Base-by-base conservation (phyloP, 2,797 vertebrate genomes). In the Hydrophis major region DNA sequence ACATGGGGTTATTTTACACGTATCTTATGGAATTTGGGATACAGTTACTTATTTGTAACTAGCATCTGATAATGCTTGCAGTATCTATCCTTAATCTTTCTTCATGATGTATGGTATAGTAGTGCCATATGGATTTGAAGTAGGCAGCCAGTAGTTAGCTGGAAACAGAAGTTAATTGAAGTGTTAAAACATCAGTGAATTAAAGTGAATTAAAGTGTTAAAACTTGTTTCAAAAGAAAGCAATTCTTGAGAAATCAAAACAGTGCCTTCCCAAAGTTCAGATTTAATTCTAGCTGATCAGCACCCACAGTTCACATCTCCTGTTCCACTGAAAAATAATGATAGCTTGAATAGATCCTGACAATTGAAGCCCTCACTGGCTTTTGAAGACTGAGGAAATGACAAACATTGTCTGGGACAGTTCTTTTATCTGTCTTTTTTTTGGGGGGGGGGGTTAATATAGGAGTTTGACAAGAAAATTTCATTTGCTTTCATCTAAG, bases 321-420 rank as follows among this genome's bases (percentile, higher is more conserved):
- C 53, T 94, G 56, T 89, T 94, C 92, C 89, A 1, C 4, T 91
- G 57, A 86, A 83, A 92, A 87, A 87, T 94, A 89, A 94, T 0
- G 11, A 94, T 93, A 91, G 93, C 92, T 95, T 94, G 94, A 92
- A 94, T 91, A 0, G 0, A 86, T 74, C 8, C 69, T 60, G 89
- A 86, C 86, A 56, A 91, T 88, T 88, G 92, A 89, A 1, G 0
- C 86, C 90, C 63, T 91, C 0, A 2, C 0, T 32, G 32, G 87
- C 69, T 86, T 87, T 97, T 88, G 95, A 95, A 95, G 94, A 92
- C 50, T 6, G 69, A 90, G 87, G 89, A 96, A 93, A 61, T 93
- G 88, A 91, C 94, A 95, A 50, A 12, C 6, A 25, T 90, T 0
- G 0, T 78, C 16, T 55, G 6, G 6, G 22, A 92, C 78, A 5